These are phyloP conservation scores for Aleiodes alternator DNA, from an alignment of 2,888 invertebrate genomes.

Conservation along the genomic window DNA sequence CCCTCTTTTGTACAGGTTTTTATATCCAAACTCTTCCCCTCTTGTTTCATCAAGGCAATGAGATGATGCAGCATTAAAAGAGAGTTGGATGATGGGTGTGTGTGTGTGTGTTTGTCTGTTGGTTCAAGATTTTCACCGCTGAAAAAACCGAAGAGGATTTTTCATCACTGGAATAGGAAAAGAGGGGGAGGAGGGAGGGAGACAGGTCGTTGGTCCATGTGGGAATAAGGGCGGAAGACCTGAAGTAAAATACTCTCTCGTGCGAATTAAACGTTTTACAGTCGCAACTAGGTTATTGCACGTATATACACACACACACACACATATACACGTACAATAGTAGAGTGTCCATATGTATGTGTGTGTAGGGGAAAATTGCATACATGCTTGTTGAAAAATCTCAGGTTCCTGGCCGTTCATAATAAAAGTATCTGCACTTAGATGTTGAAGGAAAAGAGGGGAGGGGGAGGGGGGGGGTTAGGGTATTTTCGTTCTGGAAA, in stretches of 20 bases:
- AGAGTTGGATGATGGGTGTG: too few relatives aligned
- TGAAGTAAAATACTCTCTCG: slow-evolving; percentile 37
- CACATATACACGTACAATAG: too few relatives aligned
- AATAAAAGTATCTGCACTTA: slow-evolving; percentile 5
- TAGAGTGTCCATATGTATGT: background rate
- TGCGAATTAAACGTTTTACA: slow-evolving; percentile 40
- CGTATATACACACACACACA: too few relatives aligned
- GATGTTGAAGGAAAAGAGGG: slow-evolving; percentile 9
- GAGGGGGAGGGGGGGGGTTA: background rate
- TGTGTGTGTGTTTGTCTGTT: background rate
- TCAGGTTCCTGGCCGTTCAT: slow-evolving; percentile 29
- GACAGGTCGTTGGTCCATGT: background rate
- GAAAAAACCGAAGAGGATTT: background rate
- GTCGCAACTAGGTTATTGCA: slow-evolving; percentile 1
- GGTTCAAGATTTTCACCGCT: background rate
- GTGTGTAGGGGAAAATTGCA: slow-evolving; percentile 28
- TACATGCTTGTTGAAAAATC: slow-evolving; percentile 37
- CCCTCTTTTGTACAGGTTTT: background rate
- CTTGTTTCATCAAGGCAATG: background rate
- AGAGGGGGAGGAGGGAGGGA: background rate
- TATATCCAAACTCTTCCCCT: background rate
- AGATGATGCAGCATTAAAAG: slow-evolving; percentile 18
- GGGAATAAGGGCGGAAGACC: slow-evolving; percentile 26
- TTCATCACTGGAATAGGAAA: slow-evolving; percentile 7
- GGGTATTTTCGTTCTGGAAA: background rate